Evolutionary conservation across 2,888 invertebrate genomes (phyloP), one percentile per base, ranked within the genome.

Genomic region (Amblyteles armatorius): DNA sequence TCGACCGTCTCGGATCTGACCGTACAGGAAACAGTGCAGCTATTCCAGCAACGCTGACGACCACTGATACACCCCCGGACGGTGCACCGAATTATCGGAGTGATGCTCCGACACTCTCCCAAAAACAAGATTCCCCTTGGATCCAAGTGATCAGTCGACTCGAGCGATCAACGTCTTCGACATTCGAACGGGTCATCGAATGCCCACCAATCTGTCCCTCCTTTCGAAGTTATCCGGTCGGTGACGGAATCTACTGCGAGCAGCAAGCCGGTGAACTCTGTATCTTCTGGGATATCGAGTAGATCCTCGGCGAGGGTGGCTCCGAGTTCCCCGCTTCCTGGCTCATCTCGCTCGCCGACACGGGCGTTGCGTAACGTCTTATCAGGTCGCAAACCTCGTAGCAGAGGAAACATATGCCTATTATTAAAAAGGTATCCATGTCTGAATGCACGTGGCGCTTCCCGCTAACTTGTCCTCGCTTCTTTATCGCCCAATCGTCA

Each of bases 351-450:
- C 91, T 92, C 68, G 88, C 81, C 26, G 90, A 88, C 33, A 91
- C 88, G 22, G 92, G 91, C 40, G 91, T 87, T 60, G 93, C 87
- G 86, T 93, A 93, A 55, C 92, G 91, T 84, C 91, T 90, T 68
- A 96, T 94, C 92, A 96, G 94, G 92, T 96, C 96, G 93, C 96
- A 95, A 92, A 96, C 94, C 94, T 96, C 96, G 93, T 96, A 96
- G 91, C 96, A 96, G 92, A 96, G 94, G 93, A 96, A 95, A 94
- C 96, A 96, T 92, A 96, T 95, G 89, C 96, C 96, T 90, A 96
- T 94, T 91, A 96, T 95, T 92, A 96, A 94, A 92, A 96, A 95
- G 93, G 96, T 96, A 95, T 96, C 96, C 96, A 96, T 96, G 78
- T 88, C 87, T 88, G 89, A 79, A 73, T 50, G 55, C n/a, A 74